These are phyloP conservation scores for Heliconius cydno DNA, from an alignment of 2,888 invertebrate species.

Conservation along the genomic window DNA sequence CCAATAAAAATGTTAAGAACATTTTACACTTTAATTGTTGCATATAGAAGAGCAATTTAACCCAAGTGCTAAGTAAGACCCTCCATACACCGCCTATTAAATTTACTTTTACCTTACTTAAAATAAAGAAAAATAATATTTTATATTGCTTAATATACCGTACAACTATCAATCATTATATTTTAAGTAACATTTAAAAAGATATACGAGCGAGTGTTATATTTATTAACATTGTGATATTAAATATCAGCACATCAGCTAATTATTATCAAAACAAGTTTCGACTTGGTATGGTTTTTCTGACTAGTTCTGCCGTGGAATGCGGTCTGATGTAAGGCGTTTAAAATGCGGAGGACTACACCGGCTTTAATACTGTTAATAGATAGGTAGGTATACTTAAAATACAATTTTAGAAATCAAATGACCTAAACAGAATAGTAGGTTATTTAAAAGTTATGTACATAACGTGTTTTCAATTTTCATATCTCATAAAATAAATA, in stretches of 20 bases:
- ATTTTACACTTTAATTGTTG: no score
- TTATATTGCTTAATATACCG: background rate
- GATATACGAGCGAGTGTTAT: conserved; percentile 17
- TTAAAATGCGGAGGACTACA: conserved; percentile 42
- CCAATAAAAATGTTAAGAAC: no score
- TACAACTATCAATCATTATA: background rate
- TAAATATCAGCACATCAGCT: conserved; percentile 41
- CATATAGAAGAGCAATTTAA: no score
- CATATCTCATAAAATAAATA: conserved; percentile 15
- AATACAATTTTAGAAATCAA: conserved; percentile 13
- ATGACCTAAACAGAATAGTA: background rate
- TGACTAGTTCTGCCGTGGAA: conserved; percentile 46
- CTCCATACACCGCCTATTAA: no score
- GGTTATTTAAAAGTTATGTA: conserved; percentile 9
- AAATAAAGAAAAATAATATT: background rate
- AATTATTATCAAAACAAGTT: conserved; percentile 48
- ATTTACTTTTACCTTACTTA: background rate
- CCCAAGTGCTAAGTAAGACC: no score
- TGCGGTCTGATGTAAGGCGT: conserved; percentile 47
- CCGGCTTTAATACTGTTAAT: background rate
- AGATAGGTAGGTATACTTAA: background rate
- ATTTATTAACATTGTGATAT: conserved; percentile 36
- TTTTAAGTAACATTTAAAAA: conserved; percentile 12
- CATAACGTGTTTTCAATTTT: background rate
- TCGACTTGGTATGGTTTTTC: conserved; percentile 46